A percentile compares a stretch with the other conserved stretches of the same genome.
phyloP scores from a whole-genome alignment of 2,888 invertebrate genomes.

The Phyllotreta cruciferae region DNA sequence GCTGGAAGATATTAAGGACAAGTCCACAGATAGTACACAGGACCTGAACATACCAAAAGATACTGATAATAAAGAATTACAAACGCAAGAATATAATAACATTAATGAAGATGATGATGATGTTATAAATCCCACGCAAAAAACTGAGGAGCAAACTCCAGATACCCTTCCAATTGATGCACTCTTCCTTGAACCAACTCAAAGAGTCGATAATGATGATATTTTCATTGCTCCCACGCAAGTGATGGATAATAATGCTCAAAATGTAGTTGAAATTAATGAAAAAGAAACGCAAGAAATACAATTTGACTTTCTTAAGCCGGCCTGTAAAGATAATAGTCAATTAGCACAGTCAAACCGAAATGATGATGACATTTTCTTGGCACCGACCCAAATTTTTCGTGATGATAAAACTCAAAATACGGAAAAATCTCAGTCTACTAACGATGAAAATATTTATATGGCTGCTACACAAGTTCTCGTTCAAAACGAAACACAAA shows the following conservation, averaged over 20 bases:
- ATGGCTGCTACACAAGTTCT: no score
- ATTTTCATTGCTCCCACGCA: background rate
- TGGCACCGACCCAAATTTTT: slow-evolving; percentile 28
- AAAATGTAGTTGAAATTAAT: no score
- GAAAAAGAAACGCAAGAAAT: no score
- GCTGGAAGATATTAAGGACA: background rate
- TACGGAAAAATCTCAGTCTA: background rate
- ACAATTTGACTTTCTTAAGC: background rate
- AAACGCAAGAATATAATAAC: background rate
- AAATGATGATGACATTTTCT: slow-evolving; percentile 36
- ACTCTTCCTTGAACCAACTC: slow-evolving; percentile 30
- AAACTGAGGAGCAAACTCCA: slow-evolving; percentile 10
- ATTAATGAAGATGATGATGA: slow-evolving; percentile 23
- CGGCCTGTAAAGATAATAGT: background rate
- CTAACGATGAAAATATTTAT: no score
- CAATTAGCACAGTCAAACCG: background rate
- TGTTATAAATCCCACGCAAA: slow-evolving; percentile 26
- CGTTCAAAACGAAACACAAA: no score
- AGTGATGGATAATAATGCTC: no score
- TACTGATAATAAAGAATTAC: background rate
- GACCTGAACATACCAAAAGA: slow-evolving; percentile 1
- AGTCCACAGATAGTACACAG: background rate
- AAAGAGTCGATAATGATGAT: slow-evolving; percentile 17
- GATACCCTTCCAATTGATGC: slow-evolving; percentile 5
- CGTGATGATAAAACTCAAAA: slow-evolving; percentile 1